These are phyloP conservation scores for Malacoctenus gilli DNA, from an alignment of 2,797 vertebrate genomes.

Conservation along the genomic window DNA sequence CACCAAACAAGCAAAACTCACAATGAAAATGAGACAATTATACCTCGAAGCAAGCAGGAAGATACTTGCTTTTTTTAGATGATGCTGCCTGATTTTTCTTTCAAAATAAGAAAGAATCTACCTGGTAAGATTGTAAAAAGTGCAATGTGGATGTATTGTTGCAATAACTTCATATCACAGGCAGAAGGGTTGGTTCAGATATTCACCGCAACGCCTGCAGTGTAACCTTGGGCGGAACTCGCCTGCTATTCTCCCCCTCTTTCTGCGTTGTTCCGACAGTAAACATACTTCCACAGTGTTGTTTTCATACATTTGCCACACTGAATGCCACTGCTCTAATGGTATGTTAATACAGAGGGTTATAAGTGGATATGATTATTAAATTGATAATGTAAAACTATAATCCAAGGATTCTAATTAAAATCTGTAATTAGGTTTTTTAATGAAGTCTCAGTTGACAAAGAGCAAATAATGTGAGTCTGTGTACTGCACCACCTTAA, in stretches of 20 bases:
- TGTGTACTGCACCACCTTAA: slow-evolving; percentile 63
- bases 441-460: slow-evolving; percentile 76
- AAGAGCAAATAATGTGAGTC: slow-evolving; percentile 75
- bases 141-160: no score
- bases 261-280: background rate
- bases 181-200: no score
- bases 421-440: slow-evolving; percentile 78
- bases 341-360: slow-evolving; percentile 38
- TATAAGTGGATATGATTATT: slow-evolving; percentile 60
- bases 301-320: slow-evolving; percentile 2
- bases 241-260: no score
- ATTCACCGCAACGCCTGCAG: no score
- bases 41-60: no score
- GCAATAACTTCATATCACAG: no score
- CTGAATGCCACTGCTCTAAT: slow-evolving; percentile 28
- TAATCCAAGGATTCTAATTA: slow-evolving; percentile 77
- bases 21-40: no score
- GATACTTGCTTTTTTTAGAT: no score
- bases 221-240: no score
- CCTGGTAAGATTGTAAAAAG: no score
- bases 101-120: no score
- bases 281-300: background rate
- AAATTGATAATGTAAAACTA: slow-evolving; percentile 66
- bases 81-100: no score
- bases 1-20: background rate